Conservation (phyloP, 2,113 vertebrate genomes). For the Condylura cristata region DNA sequence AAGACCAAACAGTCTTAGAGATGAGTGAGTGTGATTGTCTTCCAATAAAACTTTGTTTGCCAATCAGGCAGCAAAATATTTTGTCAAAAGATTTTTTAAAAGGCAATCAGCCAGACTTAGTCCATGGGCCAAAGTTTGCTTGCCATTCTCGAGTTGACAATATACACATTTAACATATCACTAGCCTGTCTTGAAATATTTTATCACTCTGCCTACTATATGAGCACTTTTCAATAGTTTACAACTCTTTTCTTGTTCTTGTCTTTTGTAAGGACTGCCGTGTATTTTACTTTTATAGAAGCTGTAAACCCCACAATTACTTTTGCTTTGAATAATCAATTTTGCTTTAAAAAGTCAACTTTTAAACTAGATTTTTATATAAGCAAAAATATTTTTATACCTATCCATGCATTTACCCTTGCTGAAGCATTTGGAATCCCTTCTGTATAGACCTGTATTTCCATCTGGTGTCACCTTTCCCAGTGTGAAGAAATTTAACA, state of each 20-base stretch:
- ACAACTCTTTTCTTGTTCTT: background rate
- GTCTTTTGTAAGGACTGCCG: background rate
- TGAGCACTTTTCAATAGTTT: background rate
- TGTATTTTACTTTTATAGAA: background rate
- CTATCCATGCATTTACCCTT: background rate
- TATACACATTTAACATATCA: background rate
- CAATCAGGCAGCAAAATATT: background rate
- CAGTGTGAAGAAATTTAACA: slow-evolving; percentile 15
- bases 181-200: background rate
- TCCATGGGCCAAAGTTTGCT: background rate
- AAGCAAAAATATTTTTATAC: background rate
- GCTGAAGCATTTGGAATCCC: background rate
- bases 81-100: background rate
- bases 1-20: background rate
- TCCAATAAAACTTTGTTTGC: slow-evolving; percentile 30
- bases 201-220: background rate
- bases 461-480: background rate
- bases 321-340: slow-evolving; percentile 28
- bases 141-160: background rate
- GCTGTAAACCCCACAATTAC: background rate
- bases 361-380: slow-evolving; percentile 43
- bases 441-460: background rate
- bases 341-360: background rate
- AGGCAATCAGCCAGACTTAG: background rate
- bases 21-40: background rate